Evolutionary conservation across 2,113 vertebrate species (phyloP).

Genomic region (Phalacrocorax brasilianus): DNA sequence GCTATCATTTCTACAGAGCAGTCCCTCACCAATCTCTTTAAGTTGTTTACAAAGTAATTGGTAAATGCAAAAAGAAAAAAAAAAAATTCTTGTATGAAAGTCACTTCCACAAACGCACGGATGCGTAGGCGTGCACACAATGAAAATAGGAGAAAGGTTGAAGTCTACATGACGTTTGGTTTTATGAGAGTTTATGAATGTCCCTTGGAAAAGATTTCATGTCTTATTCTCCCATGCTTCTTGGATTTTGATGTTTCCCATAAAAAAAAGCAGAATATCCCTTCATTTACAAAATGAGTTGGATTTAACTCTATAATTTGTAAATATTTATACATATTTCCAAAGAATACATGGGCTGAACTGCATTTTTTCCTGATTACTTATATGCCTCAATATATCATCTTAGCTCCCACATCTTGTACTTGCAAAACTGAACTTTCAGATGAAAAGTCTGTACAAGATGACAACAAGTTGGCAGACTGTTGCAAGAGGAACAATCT

Average conservation of each 20-base stretch:
- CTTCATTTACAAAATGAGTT: constrained; percentile 73
- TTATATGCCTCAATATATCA: constrained; percentile 74
- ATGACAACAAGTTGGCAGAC: constrained; percentile 41
- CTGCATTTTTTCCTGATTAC: constrained; percentile 74
- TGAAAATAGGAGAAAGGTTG: constrained; percentile 47
- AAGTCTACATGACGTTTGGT: constrained; percentile 25
- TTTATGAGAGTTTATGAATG: constrained; percentile 42
- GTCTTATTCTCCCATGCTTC: constrained; percentile 46
- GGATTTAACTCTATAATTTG: constrained; percentile 73
- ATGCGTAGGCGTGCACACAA: constrained; percentile 45
- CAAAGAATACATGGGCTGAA: constrained; percentile 71
- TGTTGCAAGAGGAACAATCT: background rate
- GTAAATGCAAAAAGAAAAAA: background rate
- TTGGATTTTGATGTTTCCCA: constrained; percentile 56
- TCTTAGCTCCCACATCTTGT: constrained; percentile 60
- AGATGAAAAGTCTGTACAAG: constrained; percentile 55
- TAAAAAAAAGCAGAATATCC: constrained; percentile 64
- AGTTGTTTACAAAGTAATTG: constrained; percentile 46
- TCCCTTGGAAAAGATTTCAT: constrained; percentile 45
- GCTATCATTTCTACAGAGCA: constrained; percentile 48
- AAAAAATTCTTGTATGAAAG: background rate
- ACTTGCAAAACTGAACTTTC: constrained; percentile 67
- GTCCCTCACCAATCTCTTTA: constrained; percentile 41
- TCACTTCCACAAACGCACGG: constrained; percentile 6
- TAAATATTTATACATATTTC: constrained; percentile 81